Percentiles rank a stretch among this genome's conserved stretches.
These are phyloP conservation scores for Montipora sp. DNA, from an alignment of 64 coral and sea anemone genomes.

Conservation along the genomic window DNA sequence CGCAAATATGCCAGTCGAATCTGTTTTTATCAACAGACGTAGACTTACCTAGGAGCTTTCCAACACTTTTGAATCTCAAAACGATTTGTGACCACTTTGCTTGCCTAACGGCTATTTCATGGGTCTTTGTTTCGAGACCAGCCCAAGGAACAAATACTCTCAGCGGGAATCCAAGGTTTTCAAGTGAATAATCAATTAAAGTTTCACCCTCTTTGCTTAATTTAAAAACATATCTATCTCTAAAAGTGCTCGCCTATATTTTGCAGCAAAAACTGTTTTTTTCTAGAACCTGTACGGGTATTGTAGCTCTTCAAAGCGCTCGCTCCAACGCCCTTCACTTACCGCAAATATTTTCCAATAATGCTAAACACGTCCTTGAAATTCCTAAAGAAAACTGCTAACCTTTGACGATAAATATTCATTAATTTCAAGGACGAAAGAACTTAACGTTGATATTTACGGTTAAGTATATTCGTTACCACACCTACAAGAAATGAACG, in stretches of 20 bases:
- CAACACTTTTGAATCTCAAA: background rate
- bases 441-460: background rate
- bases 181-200: slow-evolving; percentile 18
- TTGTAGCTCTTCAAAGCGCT: no score
- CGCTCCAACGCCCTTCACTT: background rate
- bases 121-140: background rate
- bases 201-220: background rate
- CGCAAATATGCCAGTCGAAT: background rate
- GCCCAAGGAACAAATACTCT: background rate
- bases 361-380: slow-evolving; percentile 1
- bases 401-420: slow-evolving; percentile 20
- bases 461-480: background rate
- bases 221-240: background rate
- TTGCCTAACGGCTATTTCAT: background rate
- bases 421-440: slow-evolving; percentile 4
- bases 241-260: background rate
- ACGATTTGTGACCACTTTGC: background rate
- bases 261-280: background rate
- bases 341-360: background rate
- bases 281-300: background rate
- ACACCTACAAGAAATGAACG: background rate
- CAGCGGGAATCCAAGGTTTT: background rate
- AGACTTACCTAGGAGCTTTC: background rate
- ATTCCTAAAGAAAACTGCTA: background rate
- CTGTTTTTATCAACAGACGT: background rate